Base-by-base conservation (phyloP, 2,797 vertebrate genomes). In the Sphaeramia orbicularis region DNA sequence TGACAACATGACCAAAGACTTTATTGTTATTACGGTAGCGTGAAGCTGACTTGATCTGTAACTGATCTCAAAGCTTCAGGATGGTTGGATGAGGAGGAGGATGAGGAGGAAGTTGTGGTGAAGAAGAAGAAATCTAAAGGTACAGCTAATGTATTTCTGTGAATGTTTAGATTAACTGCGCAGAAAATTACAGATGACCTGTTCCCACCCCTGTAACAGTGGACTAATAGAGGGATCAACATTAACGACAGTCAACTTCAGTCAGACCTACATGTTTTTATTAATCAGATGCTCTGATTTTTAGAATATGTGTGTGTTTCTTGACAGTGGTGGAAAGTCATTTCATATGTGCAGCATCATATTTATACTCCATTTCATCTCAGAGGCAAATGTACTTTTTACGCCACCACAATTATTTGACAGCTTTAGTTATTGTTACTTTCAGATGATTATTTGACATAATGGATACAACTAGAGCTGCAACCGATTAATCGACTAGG, bases 51-150 rank as follows among this genome's bases (percentile, higher is more conserved):
- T 63, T 56, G 19, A 71, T 80, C 15, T 81, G 56, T 84, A 52
- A 86, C 83, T 64, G 44, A 60, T 86, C 65, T 89, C 62, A 84
- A 89, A 90, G 86, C 72, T 77, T 84, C 71, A 75, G 66, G 71
- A 21, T 86, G 86, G 87, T 76, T 89, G 84, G 85, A 88, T 62
- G 87, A 89, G 64, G 82, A 55, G 67, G 75, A 76, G 65, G 58
- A 81, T 43, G 64, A 45, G 59, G 57, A 79, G 71, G 51, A 69
- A 41, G 61, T 61, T 71, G 57, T 78, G 66, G 69, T 73, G 79
- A 83, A 76, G 81, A 85, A 57, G 87, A 86, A 79, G 54, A 86
- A 65, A 78, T 21, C 38, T 18, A 84, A 83, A 90, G 88, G 87
- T 92, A 87, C 59, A 36, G 18, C 35, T 9, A 13, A 7, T 58